Evolutionary conservation across 2,113 vertebrate species (phyloP).

Genomic region (Haliaeetus leucogaster): DNA sequence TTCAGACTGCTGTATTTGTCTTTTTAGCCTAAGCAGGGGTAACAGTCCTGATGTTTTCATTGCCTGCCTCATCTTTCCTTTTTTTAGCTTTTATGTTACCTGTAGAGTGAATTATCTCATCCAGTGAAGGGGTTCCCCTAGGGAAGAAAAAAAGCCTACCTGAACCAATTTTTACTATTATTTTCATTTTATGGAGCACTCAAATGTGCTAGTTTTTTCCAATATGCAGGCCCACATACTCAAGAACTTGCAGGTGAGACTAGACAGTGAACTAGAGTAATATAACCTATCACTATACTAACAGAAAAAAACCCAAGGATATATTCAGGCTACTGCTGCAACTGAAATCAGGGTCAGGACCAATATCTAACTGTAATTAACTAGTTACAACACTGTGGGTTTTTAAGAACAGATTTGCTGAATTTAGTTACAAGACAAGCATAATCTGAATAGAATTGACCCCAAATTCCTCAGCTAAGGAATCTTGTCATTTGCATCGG

Average conservation of each 20-base stretch:
- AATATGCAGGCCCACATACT: neutral
- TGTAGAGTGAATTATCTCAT: neutral
- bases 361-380: neutral
- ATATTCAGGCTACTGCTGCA: neutral
- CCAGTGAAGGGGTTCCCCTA: neutral
- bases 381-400: neutral
- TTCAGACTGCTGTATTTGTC: neutral
- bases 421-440: neutral
- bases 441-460: neutral
- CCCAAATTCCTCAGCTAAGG: neutral
- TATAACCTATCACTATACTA: neutral
- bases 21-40: neutral
- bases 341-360: neutral
- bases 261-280: neutral
- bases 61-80: neutral
- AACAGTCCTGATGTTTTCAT: neutral
- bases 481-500: neutral
- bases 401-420: neutral
- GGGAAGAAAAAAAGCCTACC: neutral
- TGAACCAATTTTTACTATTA: neutral
- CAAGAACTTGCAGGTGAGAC: neutral
- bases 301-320: neutral
- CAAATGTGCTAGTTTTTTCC: neutral
- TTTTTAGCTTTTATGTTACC: neutral
- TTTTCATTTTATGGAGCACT: neutral